phyloP scores from a whole-genome alignment of 2,113 vertebrate species.

The Leucoraja erinaceus region DNA sequence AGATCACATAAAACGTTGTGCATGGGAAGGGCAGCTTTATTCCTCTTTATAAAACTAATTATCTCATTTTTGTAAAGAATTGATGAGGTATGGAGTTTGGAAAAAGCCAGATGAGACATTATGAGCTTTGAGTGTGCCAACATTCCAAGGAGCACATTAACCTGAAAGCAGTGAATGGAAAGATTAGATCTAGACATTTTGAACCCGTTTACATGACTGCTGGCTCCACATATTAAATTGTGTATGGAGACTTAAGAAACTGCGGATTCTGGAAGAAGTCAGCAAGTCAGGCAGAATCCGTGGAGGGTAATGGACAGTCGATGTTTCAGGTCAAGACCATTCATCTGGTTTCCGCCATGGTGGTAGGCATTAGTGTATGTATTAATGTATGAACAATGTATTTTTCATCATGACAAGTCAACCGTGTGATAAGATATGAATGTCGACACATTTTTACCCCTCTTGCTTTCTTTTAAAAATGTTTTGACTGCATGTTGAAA shows the following conservation, averaged over 20 bases:
- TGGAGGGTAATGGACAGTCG: too few species aligned
- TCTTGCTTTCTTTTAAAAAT: not conserved
- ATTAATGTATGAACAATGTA: too few species aligned
- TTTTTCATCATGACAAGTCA: not conserved
- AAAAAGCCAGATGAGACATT: not conserved
- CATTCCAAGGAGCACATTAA: slow-evolving; percentile 8
- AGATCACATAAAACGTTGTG: not conserved
- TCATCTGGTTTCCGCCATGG: too few species aligned
- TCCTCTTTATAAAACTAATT: not conserved
- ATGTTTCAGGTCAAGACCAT: too few species aligned
- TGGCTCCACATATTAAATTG: not conserved
- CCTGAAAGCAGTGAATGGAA: not conserved
- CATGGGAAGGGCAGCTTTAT: too few species aligned
- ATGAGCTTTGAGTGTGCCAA: not conserved
- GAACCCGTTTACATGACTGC: not conserved
- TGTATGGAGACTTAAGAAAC: too few species aligned
- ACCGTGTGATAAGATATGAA: not conserved
- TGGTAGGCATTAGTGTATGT: too few species aligned
- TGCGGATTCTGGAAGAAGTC: too few species aligned
- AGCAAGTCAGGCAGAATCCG: too few species aligned
- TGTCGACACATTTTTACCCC: not conserved
- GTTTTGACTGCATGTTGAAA: too few species aligned
- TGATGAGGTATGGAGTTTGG: too few species aligned
- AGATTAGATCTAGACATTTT: not conserved
- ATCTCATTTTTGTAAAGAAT: not conserved